phyloP scores from a whole-genome alignment of 2,797 vertebrate species.

The Pelochelys cantorii region DNA sequence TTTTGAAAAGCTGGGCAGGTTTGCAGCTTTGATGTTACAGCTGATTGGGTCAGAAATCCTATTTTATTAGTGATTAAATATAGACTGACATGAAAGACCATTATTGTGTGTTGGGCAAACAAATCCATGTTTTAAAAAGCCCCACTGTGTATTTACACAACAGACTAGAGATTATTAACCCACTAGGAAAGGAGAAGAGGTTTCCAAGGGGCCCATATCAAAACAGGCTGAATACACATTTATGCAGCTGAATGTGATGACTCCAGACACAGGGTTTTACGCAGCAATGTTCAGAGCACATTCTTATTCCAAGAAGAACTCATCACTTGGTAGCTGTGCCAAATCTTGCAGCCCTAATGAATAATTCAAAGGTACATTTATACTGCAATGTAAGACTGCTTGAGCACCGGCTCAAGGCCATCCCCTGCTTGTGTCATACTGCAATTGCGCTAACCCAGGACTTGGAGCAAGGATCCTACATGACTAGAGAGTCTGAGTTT shows the following conservation, averaged over 20 bases:
- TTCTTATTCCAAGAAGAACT: not conserved
- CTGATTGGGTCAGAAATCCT: conserved; percentile 32
- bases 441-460: not conserved
- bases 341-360: not conserved
- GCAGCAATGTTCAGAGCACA: not conserved
- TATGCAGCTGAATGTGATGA: not conserved
- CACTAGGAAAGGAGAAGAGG: not conserved
- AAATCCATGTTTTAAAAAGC: conserved; percentile 19
- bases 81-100: conserved; percentile 7
- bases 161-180: not conserved
- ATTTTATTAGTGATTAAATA: conserved; percentile 5
- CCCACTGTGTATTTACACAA: not conserved
- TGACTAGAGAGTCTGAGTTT: not conserved
- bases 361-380: not conserved
- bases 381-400: not conserved
- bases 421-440: not conserved
- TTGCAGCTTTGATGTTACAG: conserved; percentile 16
- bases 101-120: conserved; percentile 29
- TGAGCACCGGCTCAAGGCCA: not conserved
- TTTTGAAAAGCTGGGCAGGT: not conserved
- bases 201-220: not conserved
- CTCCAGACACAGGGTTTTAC: not conserved
- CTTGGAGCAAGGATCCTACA: not conserved
- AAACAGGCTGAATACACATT: not conserved
- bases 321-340: not conserved